Evolutionary conservation across 2,888 invertebrate species (phyloP).

Genomic region (Leptothorax acervorum): DNA sequence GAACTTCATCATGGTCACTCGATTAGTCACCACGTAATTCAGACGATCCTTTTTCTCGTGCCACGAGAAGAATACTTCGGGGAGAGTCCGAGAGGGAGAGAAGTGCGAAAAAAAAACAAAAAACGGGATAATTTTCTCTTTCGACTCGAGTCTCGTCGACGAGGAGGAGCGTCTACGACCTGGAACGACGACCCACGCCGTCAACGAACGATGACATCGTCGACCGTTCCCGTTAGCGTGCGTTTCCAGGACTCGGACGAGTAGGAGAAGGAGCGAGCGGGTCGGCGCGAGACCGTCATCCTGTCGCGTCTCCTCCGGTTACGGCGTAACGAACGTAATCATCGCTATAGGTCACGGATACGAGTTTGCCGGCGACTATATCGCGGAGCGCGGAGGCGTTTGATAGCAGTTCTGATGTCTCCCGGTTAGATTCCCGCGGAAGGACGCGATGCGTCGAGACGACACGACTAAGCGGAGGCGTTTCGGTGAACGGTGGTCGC

Average conservation of each 20-base stretch:
- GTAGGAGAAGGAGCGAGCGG: background rate
- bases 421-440: slow-evolving; percentile 1
- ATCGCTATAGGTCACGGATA: slow-evolving; percentile 38
- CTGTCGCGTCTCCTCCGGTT: slow-evolving; percentile 22
- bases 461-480: background rate
- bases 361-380: background rate
- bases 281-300: slow-evolving; percentile 11
- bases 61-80: background rate
- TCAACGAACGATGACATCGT: slow-evolving; percentile 40
- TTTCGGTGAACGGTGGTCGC: background rate
- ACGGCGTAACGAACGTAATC: slow-evolving; percentile 23
- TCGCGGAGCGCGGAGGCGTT: background rate
- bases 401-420: slow-evolving; percentile 4
- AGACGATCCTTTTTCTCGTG: slow-evolving; percentile 25
- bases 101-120: background rate
- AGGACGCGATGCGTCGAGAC: background rate
- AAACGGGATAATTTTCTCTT: background rate
- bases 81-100: slow-evolving; percentile 1
- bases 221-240: slow-evolving; percentile 30
- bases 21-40: slow-evolving; percentile 33
- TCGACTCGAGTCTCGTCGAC: background rate
- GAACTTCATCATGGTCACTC: slow-evolving; percentile 94
- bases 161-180: slow-evolving; percentile 3
- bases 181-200: slow-evolving; percentile 13
- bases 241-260: slow-evolving; percentile 6